Base-by-base conservation (phyloP, 2,113 vertebrate genomes). In the Macroglossus sobrinus region DNA sequence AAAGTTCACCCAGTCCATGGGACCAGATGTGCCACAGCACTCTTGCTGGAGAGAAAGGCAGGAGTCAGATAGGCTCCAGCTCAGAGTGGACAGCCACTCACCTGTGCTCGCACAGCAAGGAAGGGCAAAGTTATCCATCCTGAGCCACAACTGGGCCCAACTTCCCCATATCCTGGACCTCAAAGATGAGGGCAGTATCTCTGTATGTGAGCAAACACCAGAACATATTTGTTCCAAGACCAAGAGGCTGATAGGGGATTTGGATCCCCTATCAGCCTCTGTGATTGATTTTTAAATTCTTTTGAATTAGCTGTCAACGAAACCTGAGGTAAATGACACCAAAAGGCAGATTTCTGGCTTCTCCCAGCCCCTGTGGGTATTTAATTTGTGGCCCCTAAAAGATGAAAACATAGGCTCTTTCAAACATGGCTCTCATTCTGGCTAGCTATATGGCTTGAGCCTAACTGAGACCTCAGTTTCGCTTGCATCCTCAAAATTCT, bases 1-100 rank as follows among this genome's bases (percentile, higher is more conserved):
- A 78, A 98, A 98, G 15, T 96, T 59, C 19, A 99, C 81, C 99
- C 99, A 99, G 87, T 99, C 99, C 88, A 91, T n/a, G n/a, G 99
- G 98, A 0, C 98, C 59, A 0, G 98, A 98, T 0, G 98, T 90
- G 0, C 99, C 99, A 21, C 99, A 99, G 96, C 99, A 99, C 55
- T 98, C 75, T 93, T 95, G 98, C 99, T 99, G 93, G 50, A 76
- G 76, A 68, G 68, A 92, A 26, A 76, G 61, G 28, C 0, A 11
- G 21, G 61, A 19, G 50, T 61, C 9, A 87, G 76, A 21, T 0
- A 15, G 57, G 38, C 26, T 35, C 1, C 1, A 24, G 8, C 53
- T 91, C 72, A 47, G 55, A 72, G 47, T 33, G 33, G 40, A 40
- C 4, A 13, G 22, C 14, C 1, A 0, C 40, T 68, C 15, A 8